Conservation (phyloP, 2,888 invertebrate species). For the Stegophylla sp. region DNA sequence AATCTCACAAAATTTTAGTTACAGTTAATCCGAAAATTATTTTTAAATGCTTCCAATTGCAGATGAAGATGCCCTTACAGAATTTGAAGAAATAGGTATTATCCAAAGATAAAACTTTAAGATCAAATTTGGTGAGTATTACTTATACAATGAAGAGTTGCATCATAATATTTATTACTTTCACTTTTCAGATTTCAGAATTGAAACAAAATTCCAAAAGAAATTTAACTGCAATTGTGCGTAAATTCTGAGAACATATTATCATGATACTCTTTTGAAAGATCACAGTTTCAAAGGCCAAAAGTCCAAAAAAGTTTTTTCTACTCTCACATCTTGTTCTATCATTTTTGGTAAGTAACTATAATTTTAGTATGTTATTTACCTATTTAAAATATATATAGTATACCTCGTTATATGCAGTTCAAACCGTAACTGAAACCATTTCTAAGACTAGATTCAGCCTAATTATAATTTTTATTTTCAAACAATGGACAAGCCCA, state of each 20-base stretch:
- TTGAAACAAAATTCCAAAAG: neutral
- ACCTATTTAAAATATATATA: too few relatives aligned
- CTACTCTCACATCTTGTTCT: too few relatives aligned
- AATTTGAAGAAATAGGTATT: neutral
- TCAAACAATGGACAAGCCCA: too few relatives aligned
- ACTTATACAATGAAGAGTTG: neutral
- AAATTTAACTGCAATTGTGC: neutral
- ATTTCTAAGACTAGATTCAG: too few relatives aligned
- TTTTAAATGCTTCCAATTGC: neutral
- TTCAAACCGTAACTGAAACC: too few relatives aligned
- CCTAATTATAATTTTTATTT: too few relatives aligned
- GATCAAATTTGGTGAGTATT: neutral
- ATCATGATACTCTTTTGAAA: neutral
- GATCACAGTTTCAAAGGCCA: neutral
- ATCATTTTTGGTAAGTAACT: too few relatives aligned
- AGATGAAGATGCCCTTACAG: neutral
- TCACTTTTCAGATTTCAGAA: neutral
- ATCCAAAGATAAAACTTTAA: neutral
- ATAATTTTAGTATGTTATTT: too few relatives aligned
- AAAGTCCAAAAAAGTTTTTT: conserved; percentile 4
- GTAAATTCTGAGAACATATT: neutral
- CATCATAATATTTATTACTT: neutral
- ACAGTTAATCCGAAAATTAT: neutral
- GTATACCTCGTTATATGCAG: too few relatives aligned
- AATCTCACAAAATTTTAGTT: neutral